Percentiles rank a stretch among this genome's conserved stretches.
Conservation (phyloP, 2,113 vertebrate genomes). For the Takifugu bimaculatus region DNA sequence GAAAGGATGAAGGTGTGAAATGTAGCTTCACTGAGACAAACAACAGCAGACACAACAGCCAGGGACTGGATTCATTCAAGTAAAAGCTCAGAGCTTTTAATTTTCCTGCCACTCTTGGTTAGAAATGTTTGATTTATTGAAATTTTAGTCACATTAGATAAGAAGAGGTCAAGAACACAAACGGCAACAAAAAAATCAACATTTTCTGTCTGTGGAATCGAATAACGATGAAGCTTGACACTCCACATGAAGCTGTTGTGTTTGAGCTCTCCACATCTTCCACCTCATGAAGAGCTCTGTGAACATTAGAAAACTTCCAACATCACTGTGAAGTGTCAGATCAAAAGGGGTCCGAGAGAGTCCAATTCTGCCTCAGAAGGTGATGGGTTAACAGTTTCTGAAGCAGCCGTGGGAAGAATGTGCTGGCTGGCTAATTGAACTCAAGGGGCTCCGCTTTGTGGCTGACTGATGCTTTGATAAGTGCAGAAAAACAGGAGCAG, state of each 20-base stretch:
- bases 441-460: slow-evolving; percentile 49
- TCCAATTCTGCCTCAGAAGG: slow-evolving; percentile 19
- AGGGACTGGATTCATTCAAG: too few relatives aligned
- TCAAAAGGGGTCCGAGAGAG: slow-evolving; percentile 38
- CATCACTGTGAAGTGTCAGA: slow-evolving; percentile 36
- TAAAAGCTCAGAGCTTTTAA: too few relatives aligned
- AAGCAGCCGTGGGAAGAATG: slow-evolving; percentile 35
- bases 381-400: slow-evolving; percentile 35
- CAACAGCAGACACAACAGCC: too few relatives aligned
- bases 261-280: neutral
- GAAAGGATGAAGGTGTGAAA: neutral
- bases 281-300: neutral
- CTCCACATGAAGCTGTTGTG: neutral
- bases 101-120: too few relatives aligned
- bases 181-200: too few relatives aligned
- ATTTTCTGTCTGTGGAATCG: too few relatives aligned
- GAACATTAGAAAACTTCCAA: slow-evolving; percentile 17
- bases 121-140: too few relatives aligned
- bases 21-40: neutral
- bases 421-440: slow-evolving; percentile 57
- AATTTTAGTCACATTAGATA: slow-evolving; percentile 16
- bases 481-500: slow-evolving; percentile 33
- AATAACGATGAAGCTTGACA: neutral
- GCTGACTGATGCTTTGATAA: slow-evolving; percentile 53
- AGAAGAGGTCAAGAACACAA: slow-evolving; percentile 12